phyloP scores from a whole-genome alignment of 2,888 invertebrate species.

The Eupithecia insigniata region DNA sequence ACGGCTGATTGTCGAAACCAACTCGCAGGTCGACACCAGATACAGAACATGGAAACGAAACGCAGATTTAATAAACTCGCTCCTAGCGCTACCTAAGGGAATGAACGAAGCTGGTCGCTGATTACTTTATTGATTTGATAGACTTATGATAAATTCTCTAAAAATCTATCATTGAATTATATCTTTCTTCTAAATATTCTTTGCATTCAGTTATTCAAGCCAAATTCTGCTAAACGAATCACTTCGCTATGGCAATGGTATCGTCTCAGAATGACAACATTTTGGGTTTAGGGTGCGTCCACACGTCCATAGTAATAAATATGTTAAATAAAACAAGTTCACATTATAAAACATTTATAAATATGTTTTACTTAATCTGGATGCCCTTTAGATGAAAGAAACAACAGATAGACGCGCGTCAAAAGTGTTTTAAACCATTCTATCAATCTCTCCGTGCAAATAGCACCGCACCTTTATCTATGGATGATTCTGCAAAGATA shows the following conservation, averaged over 20 bases:
- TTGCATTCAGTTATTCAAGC: background rate
- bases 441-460: background rate
- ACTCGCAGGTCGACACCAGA: conserved; percentile 60
- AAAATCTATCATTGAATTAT: background rate
- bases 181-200: background rate
- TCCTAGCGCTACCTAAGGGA: conserved; percentile 90
- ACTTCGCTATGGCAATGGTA: background rate
- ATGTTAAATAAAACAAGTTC: too few species aligned
- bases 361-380: too few species aligned
- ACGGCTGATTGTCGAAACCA: conserved; percentile 53
- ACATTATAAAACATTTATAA: too few species aligned
- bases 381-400: background rate
- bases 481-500: background rate
- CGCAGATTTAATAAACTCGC: conserved; percentile 89
- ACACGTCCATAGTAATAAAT: too few species aligned
- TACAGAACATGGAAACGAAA: conserved; percentile 85
- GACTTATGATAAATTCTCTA: background rate
- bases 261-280: background rate
- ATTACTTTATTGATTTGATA: conserved; percentile 29
- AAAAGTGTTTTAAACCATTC: background rate
- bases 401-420: background rate
- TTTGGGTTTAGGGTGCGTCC: too few species aligned
- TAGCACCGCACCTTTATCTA: background rate
- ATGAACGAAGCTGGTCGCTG: conserved; percentile 89
- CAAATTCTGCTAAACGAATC: background rate